A percentile compares a stretch with the other conserved stretches of the same genome.
These are phyloP conservation scores for Zophobas morio DNA, from an alignment of 1,140 invertebrate genomes.

Conservation along the genomic window DNA sequence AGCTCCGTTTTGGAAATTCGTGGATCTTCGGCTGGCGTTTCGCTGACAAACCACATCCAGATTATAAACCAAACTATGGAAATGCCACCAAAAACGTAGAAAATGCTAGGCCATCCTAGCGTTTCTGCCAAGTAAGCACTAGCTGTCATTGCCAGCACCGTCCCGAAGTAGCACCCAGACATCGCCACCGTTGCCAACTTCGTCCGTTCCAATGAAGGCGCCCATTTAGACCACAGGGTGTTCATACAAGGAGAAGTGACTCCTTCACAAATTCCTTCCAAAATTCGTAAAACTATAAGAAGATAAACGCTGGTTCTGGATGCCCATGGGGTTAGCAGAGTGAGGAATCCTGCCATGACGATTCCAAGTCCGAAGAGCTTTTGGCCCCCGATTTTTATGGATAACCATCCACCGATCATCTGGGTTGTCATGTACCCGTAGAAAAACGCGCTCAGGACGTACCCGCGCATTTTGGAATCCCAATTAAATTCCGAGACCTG, in stretches of 20 bases:
- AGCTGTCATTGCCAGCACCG: constrained; percentile 84
- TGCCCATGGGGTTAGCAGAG: constrained; percentile 85
- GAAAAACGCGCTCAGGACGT: constrained; percentile 91
- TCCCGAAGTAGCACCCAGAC: constrained; percentile 87
- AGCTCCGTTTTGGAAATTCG: constrained; percentile 82
- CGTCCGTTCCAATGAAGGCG: constrained; percentile 87
- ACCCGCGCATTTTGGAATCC: constrained; percentile 83
- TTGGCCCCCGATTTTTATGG: constrained; percentile 73
- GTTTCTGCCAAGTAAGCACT: constrained; percentile 80
- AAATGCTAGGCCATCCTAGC: constrained; percentile 89
- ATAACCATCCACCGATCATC: constrained; percentile 74
- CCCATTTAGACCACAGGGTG: constrained; percentile 90
- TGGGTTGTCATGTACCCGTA: constrained; percentile 85
- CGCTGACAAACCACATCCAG: constrained; percentile 81
- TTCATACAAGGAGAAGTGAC: constrained; percentile 93
- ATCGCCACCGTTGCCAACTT: constrained; percentile 84
- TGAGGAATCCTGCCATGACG: constrained; percentile 84
- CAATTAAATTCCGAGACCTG: constrained; percentile 80
- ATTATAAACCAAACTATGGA: constrained; percentile 81
- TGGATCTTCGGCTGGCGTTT: constrained; percentile 83
- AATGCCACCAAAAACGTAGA: constrained; percentile 86
- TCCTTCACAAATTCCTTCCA: constrained; percentile 93
- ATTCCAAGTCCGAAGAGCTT: constrained; percentile 86
- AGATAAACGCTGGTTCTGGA: constrained; percentile 80
- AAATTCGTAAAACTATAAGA: constrained; percentile 82